Base-by-base conservation (phyloP, 2,797 vertebrate species). In the Petrocephalus schoutedeni region DNA sequence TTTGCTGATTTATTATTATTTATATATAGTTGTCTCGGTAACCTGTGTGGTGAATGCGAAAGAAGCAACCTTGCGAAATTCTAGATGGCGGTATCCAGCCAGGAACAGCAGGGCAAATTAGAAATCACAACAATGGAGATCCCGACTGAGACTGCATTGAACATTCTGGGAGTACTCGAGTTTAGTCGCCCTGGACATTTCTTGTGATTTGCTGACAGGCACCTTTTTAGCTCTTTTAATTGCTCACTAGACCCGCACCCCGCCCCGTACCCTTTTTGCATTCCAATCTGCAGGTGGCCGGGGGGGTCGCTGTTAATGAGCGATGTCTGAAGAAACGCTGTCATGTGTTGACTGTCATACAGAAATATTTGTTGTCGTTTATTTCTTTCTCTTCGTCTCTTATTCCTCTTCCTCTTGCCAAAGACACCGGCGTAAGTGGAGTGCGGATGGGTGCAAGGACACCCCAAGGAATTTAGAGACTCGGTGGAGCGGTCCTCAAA, bases 341-440 rank as follows among this genome's bases (percentile, higher is more conserved):
- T 54, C 82, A 82, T 45, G 71, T 77, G 71, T 77, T 77, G 32
- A 77, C 41, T 77, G 32, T 77, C 71, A 45, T 77, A 41, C 36
- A 16, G 71, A 45, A 77, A 77, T 77, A 77, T 77, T 67, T 77
- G 71, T 77, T 77, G 19, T 77, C 36, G 36, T 77, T 77, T 74
- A 74, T 77, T 77, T 45, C 10, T 36, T 41, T 14, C 4, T 41
- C 36, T 16, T 77, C 71, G 71, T 77, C 16, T 45, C 71, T 14
- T 14, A 77, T 77, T 16, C 71, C 12, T 45, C 71, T 14, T 77
- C 71, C 16, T 45, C 19, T 77, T 77, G 56, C 56, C 56, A 14
- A 57, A 14, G 56, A 57, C 56, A 57, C 56, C 1, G 56, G 12
- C 56, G 56, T 57, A 57, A 14, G 56, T 19, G 61, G 28, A 32